Base-by-base conservation (phyloP, 2,113 vertebrate genomes). In the Colaptes auratus region DNA sequence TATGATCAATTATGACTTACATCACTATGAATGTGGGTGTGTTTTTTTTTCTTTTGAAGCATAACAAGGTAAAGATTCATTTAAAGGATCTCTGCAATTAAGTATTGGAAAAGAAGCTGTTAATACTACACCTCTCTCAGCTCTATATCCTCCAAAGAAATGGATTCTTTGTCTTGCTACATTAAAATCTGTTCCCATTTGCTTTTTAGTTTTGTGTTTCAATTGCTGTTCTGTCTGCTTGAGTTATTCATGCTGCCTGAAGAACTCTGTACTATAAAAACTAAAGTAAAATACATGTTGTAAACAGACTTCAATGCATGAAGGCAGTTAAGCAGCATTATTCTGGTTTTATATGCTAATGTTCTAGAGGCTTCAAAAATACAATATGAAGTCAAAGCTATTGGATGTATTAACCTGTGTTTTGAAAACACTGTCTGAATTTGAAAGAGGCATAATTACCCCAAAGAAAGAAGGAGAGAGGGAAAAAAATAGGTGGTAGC, bases 1-100 rank as follows among this genome's bases (percentile, higher is more conserved):
- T 97, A 89, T 84, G 88, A 97, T 97, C 96, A 96, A 46, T 97
- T 97, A 93, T 92, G 91, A 89, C 44, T 92, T 92, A 91, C 77
- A 95, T 93, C 83, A 86, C 70, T 59, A 21, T 85, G 48, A 74
- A 44, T 58, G 19, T 66, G 15, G 15, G 39, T 39, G 39, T 10
- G 10, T 39, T 39, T 30, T 72, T 96, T 96, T 76, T 94, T 86
- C 59, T 84, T 33, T 83, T 81, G 27, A 94, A 92, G 92, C 21
- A 5, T 36, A 85, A 77, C 66, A 89, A 92, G 67, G 27, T 78
- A 75, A 96, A 53, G 72, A 8, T n/a, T 80, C 88, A 84, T 63
- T 77, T 82, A 93, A 95, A 90, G 25, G 17, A 93, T 79, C 44
- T 94, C 74, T 87, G 55, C 46, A 86, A 77, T 89, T 79, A 75